Evolutionary conservation across 2,113 vertebrate genomes (phyloP).

Genomic region (Leucoraja erinaceus): DNA sequence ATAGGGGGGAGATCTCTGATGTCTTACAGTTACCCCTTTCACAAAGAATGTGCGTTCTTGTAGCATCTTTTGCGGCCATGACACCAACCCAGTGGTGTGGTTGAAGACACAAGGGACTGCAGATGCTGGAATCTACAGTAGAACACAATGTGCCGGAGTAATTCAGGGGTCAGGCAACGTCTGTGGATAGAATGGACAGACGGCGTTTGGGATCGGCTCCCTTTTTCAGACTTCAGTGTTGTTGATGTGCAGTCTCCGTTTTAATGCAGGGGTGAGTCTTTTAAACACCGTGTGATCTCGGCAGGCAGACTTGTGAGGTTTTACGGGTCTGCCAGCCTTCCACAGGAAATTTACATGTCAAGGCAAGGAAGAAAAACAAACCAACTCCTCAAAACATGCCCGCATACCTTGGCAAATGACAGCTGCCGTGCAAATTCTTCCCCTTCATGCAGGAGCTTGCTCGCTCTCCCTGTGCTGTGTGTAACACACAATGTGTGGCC

Average conservation of each 20-base stretch:
- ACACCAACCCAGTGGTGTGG: too few species aligned
- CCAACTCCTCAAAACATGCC: conserved; percentile 5
- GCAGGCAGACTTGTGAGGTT: neutral
- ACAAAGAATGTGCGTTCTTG: too few species aligned
- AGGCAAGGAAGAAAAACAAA: conserved; percentile 16
- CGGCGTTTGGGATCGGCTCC: too few species aligned
- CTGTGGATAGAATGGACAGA: too few species aligned
- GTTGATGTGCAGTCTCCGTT: neutral
- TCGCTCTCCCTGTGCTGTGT: neutral
- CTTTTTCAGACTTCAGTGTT: neutral
- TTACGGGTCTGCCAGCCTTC: neutral
- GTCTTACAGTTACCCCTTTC: too few species aligned
- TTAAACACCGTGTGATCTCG: neutral
- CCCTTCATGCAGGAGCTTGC: conserved; percentile 4
- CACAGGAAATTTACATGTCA: neutral
- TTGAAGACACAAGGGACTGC: too few species aligned
- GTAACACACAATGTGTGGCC: neutral
- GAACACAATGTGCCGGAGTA: too few species aligned
- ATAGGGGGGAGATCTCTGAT: too few species aligned
- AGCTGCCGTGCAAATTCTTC: conserved; percentile 1
- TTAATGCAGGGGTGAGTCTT: neutral
- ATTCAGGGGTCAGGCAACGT: too few species aligned
- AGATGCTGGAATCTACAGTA: too few species aligned
- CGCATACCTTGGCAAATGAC: conserved; percentile 29
- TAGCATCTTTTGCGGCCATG: too few species aligned